Conservation (phyloP, 2,888 invertebrate genomes). For the Tricholauxania praeusta region DNA sequence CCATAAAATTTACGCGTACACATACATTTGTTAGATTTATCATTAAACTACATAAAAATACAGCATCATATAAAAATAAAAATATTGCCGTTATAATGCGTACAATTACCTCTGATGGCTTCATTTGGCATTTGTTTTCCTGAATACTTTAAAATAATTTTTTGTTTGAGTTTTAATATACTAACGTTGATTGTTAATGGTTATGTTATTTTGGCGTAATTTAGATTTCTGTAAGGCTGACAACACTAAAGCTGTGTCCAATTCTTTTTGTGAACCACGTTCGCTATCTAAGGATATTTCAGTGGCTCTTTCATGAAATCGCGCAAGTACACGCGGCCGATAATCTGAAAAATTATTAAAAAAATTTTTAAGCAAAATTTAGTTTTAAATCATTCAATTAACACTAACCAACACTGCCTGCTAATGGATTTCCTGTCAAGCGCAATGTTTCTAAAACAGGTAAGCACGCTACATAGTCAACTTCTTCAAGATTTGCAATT, state of each 20-base stretch:
- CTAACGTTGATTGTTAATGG: too few species aligned
- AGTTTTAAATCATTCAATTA: conserved; percentile 60
- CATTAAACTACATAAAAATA: too few species aligned
- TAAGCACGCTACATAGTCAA: conserved; percentile 81
- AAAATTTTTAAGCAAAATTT: not conserved
- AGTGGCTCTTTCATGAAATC: conserved; percentile 84
- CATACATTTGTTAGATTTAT: too few species aligned
- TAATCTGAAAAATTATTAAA: conserved; percentile 75
- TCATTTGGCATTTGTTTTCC: not conserved
- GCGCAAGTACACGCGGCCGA: conserved; percentile 88
- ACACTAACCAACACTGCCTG: conserved; percentile 69
- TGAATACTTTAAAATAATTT: not conserved
- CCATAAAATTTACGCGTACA: too few species aligned
- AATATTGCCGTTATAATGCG: conserved; percentile 11
- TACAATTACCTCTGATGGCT: conserved; percentile 41
- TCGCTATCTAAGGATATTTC: conserved; percentile 91
- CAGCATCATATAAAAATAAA: not conserved
- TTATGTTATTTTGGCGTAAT: conserved; percentile 46
- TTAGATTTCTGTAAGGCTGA: conserved; percentile 79
- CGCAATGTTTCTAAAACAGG: conserved; percentile 90
- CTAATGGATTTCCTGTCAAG: conserved; percentile 90
- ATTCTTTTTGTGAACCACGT: conserved; percentile 85
- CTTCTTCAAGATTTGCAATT: conserved; percentile 83
- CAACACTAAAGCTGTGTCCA: conserved; percentile 91
- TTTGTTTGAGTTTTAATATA: not conserved